A percentile compares a stretch with the other conserved stretches of the same genome.
Conservation (phyloP, 2,113 vertebrate genomes). For the Dinomys branickii region DNA sequence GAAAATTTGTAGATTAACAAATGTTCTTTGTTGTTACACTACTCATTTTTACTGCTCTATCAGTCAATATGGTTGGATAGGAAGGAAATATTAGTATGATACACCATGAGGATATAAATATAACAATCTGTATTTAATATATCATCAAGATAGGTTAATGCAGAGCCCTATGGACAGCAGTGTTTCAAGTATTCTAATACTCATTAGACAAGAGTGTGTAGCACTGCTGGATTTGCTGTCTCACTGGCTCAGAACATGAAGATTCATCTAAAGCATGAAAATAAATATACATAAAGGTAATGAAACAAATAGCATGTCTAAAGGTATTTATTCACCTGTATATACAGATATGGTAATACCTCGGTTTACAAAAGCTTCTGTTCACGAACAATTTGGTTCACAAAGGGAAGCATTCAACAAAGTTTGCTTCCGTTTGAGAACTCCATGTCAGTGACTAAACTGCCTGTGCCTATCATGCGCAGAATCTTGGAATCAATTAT, state of each 20-base stretch:
- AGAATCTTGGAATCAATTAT: background rate
- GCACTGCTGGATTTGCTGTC: background rate
- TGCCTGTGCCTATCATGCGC: background rate
- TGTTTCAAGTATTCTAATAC: background rate
- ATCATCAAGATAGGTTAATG: background rate
- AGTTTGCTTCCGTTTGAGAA: background rate
- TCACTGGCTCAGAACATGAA: background rate
- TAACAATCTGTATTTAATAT: background rate
- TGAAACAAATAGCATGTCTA: background rate
- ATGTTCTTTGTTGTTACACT: background rate
- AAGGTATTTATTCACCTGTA: background rate
- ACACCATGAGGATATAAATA: background rate
- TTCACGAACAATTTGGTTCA: background rate
- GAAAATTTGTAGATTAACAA: background rate
- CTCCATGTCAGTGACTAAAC: background rate
- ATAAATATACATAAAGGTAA: background rate
- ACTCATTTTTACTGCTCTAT: background rate
- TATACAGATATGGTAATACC: background rate
- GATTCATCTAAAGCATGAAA: background rate
- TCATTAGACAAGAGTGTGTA: background rate
- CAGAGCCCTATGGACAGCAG: background rate
- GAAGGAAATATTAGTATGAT: constrained; percentile 13
- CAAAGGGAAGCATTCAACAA: background rate
- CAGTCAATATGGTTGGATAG: background rate
- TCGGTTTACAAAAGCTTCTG: background rate